phyloP scores from a whole-genome alignment of 2,113 vertebrate species.

The Neopipo cinnamomea region DNA sequence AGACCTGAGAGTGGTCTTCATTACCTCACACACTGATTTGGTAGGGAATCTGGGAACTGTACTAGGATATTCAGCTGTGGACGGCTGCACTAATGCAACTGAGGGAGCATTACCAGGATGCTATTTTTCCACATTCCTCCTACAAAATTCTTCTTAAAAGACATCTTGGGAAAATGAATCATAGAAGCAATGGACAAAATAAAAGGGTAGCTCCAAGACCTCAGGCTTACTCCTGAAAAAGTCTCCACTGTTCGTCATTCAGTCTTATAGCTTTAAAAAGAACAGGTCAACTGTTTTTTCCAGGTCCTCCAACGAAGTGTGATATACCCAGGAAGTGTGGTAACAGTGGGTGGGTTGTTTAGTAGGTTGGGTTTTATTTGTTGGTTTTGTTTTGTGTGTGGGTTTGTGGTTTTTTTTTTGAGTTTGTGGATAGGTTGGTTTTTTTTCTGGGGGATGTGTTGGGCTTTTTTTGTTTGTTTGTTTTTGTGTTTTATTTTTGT shows the following conservation, averaged over 20 bases:
- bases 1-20: not conserved
- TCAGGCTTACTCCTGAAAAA: not conserved
- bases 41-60: not conserved
- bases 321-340: not conserved
- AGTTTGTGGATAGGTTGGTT: not conserved
- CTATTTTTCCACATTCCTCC: not conserved
- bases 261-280: not conserved
- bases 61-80: not conserved
- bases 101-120: not conserved
- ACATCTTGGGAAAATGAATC: not conserved
- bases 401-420: not conserved
- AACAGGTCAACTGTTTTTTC: not conserved
- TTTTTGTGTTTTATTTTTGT: not conserved
- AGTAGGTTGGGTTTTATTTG: not conserved
- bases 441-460: no score
- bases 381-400: not conserved
- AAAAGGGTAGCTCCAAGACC: not conserved
- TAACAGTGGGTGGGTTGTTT: not conserved
- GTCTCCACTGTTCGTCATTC: not conserved
- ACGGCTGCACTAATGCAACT: not conserved
- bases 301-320: not conserved
- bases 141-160: not conserved
- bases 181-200: not conserved
- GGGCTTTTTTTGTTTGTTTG: not conserved
- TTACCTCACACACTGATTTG: not conserved